These are phyloP conservation scores for Tiliqua scincoides DNA, from an alignment of 2,113 vertebrate species.

Conservation along the genomic window DNA sequence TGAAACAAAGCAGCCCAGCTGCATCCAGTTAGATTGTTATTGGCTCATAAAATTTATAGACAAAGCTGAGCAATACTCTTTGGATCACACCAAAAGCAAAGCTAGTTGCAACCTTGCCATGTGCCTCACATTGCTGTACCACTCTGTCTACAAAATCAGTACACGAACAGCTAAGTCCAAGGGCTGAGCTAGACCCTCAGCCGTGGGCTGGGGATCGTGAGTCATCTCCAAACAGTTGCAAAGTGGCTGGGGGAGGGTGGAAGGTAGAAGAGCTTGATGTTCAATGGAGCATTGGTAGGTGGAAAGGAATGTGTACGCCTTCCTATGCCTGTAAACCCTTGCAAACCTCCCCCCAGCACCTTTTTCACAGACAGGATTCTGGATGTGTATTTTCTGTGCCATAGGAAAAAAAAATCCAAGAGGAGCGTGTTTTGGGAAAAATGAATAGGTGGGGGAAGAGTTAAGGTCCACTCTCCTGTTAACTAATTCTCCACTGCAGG, in stretches of 20 bases:
- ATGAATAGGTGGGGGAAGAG: neutral
- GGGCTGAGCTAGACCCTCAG: neutral
- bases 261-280: neutral
- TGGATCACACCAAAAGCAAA: neutral
- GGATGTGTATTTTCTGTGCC: too few species aligned
- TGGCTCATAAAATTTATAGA: constrained; percentile 12
- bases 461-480: neutral
- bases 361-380: neutral
- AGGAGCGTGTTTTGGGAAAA: neutral
- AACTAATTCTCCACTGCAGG: neutral
- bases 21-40: constrained; percentile 31
- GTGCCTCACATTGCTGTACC: neutral
- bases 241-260: neutral
- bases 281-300: neutral
- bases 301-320: neutral
- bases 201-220: neutral
- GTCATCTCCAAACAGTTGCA: neutral
- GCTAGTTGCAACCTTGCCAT: neutral
- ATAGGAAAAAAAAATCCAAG: neutral
- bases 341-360: neutral
- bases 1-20: constrained; percentile 15
- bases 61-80: constrained; percentile 16
- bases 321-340: neutral
- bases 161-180: neutral
- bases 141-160: neutral